A percentile compares a stretch with the other conserved stretches of the same genome.
Evolutionary conservation across 2,797 vertebrate genomes (phyloP).

Genomic region (Ciconia nigra): DNA sequence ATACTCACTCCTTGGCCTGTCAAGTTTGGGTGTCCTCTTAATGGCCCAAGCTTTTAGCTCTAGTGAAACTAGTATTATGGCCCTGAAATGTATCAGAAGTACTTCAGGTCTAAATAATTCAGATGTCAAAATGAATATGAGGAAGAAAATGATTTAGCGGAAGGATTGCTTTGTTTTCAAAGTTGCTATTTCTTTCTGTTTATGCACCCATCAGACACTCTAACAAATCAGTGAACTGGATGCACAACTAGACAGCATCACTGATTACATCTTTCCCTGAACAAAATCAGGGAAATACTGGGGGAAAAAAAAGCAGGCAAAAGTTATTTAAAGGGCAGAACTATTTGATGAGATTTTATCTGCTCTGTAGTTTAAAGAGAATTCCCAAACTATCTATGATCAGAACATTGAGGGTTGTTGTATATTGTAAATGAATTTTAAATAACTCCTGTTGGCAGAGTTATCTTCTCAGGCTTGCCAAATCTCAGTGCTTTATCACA

Average conservation of each 20-base stretch:
- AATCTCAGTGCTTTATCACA: background rate
- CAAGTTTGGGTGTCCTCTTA: background rate
- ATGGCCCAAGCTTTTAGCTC: background rate
- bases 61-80: background rate
- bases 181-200: constrained; percentile 16
- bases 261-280: constrained; percentile 17
- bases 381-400: background rate
- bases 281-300: background rate
- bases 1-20: background rate
- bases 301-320: background rate
- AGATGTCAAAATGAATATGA: constrained; percentile 24
- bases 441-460: background rate
- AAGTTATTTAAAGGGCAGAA: constrained; percentile 6
- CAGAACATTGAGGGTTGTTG: background rate
- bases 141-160: background rate
- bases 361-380: background rate
- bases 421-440: background rate
- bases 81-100: background rate
- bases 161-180: constrained; percentile 4
- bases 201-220: background rate
- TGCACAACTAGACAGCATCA: background rate
- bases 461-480: background rate
- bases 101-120: constrained; percentile 36
- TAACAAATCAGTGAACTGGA: constrained; percentile 57
- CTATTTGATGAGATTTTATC: constrained; percentile 27